Conservation (phyloP, 2,888 invertebrate genomes). For the Spialia ferax region DNA sequence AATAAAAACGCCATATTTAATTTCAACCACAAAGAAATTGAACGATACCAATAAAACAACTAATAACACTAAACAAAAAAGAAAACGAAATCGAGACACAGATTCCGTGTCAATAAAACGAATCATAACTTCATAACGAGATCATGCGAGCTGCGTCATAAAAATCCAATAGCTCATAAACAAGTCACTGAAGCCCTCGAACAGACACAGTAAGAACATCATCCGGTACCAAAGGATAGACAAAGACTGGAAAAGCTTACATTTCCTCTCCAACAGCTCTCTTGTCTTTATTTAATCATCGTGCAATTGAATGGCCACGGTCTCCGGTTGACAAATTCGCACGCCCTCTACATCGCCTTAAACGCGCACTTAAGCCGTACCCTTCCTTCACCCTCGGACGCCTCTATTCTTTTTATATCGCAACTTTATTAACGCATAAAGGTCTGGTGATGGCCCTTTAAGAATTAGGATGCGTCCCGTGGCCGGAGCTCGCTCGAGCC, state of each 20-base stretch:
- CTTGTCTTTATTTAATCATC: conserved; percentile 83
- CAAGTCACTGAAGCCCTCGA: conserved; percentile 37
- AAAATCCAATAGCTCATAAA: conserved; percentile 44
- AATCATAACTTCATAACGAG: conserved; percentile 45
- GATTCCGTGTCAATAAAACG: conserved; percentile 44
- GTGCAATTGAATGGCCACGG: conserved; percentile 76
- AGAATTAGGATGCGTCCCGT: conserved; percentile 85
- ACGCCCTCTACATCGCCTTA: conserved; percentile 84
- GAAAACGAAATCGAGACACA: conserved; percentile 37
- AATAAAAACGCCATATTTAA: conserved; percentile 14
- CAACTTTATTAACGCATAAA: conserved; percentile 87
- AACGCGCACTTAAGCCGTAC: conserved; percentile 84
- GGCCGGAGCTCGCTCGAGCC: conserved; percentile 70
- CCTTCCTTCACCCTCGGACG: conserved; percentile 85
- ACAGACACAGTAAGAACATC: conserved; percentile 34
- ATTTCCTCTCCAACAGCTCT: conserved; percentile 56
- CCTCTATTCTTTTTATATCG: conserved; percentile 85
- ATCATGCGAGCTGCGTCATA: conserved; percentile 43
- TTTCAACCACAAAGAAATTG: conserved; percentile 1
- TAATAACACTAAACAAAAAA: conserved; percentile 33
- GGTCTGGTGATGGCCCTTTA: conserved; percentile 85
- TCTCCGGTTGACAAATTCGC: conserved; percentile 83
- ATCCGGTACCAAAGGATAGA: conserved; percentile 48
- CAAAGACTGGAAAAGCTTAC: conserved; percentile 57
- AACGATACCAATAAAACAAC: conserved; percentile 28